phyloP scores from a whole-genome alignment of 1,140 invertebrate genomes.

The Cylas formicarius region DNA sequence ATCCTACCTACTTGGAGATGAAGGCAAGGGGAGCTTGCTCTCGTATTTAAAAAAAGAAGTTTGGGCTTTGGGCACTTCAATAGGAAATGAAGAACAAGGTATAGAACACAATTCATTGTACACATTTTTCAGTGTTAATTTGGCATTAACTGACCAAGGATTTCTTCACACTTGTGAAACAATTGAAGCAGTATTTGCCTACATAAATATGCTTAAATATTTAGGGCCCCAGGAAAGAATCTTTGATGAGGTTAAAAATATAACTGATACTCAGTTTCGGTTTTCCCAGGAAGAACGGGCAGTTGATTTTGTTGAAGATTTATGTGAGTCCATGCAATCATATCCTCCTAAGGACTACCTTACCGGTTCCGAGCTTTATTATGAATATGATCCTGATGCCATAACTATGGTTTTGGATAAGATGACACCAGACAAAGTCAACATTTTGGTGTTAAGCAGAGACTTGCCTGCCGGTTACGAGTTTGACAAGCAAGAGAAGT shows the following conservation, averaged over 20 bases:
- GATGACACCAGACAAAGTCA: conserved; percentile 65
- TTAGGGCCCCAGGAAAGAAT: conserved; percentile 59
- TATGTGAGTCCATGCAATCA: conserved; percentile 73
- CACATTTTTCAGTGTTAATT: conserved; percentile 63
- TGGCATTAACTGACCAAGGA: conserved; percentile 75
- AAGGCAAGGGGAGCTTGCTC: conserved; percentile 79
- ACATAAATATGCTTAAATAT: conserved; percentile 60
- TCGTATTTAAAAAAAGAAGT: conserved; percentile 75
- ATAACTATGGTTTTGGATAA: conserved; percentile 59
- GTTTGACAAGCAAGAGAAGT: conserved; percentile 61
- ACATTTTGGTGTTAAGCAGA: conserved; percentile 61
- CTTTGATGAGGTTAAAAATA: conserved; percentile 67
- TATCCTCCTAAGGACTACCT: conserved; percentile 73
- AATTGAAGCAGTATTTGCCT: conserved; percentile 62
- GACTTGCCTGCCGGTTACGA: conserved; percentile 48
- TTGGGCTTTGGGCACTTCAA: conserved; percentile 75
- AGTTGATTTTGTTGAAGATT: conserved; percentile 68
- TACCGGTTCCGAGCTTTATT: conserved; percentile 63
- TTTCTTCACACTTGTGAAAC: conserved; percentile 60
- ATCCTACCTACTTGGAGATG: conserved; percentile 77
- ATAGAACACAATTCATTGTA: conserved; percentile 69
- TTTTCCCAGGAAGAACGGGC: conserved; percentile 62
- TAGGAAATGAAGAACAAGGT: conserved; percentile 66
- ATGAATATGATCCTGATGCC: conserved; percentile 69
- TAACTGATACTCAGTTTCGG: conserved; percentile 64